Conservation (phyloP, 2,888 invertebrate species). For the Tiphia femorata region DNA sequence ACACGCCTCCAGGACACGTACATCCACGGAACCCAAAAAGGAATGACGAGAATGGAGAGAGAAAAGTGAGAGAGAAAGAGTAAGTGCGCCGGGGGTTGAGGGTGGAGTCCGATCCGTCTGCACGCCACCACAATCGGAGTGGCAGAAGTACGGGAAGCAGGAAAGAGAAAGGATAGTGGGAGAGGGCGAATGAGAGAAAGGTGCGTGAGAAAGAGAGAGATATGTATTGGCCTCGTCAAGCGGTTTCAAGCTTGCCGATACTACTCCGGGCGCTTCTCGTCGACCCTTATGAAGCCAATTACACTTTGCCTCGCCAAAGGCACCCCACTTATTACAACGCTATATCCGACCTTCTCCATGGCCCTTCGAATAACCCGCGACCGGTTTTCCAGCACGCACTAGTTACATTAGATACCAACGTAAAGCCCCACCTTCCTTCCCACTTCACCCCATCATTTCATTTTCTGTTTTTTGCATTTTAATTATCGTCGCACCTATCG, state of each 20-base stretch:
- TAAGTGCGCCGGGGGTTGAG: not conserved
- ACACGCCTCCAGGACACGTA: constrained; percentile 40
- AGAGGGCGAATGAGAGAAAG: constrained; percentile 13
- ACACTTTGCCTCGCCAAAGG: constrained; percentile 59
- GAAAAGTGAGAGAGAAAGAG: constrained; percentile 15
- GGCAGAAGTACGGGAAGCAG: constrained; percentile 13
- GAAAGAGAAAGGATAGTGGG: not conserved
- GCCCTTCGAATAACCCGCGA: constrained; percentile 36
- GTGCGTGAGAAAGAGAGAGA: constrained; percentile 19
- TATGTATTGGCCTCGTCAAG: constrained; percentile 61
- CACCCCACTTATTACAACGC: constrained; percentile 51
- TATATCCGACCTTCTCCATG: constrained; percentile 39
- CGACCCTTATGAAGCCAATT: constrained; percentile 65
- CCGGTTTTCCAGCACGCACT: constrained; percentile 44
- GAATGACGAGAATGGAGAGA: constrained; percentile 9
- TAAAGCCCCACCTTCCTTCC: too few species aligned
- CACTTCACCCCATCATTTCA: too few species aligned
- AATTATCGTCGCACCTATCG: too few species aligned
- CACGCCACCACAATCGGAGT: constrained; percentile 20
- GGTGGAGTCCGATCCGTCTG: constrained; percentile 17
- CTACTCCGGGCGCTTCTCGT: constrained; percentile 50
- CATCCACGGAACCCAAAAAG: constrained; percentile 44
- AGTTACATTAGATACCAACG: constrained; percentile 41
- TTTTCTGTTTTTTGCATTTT: too few species aligned
- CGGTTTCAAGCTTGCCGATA: constrained; percentile 56